Evolutionary conservation across 1,140 invertebrate species (phyloP).

Genomic region (Zaprionus gabonicus): DNA sequence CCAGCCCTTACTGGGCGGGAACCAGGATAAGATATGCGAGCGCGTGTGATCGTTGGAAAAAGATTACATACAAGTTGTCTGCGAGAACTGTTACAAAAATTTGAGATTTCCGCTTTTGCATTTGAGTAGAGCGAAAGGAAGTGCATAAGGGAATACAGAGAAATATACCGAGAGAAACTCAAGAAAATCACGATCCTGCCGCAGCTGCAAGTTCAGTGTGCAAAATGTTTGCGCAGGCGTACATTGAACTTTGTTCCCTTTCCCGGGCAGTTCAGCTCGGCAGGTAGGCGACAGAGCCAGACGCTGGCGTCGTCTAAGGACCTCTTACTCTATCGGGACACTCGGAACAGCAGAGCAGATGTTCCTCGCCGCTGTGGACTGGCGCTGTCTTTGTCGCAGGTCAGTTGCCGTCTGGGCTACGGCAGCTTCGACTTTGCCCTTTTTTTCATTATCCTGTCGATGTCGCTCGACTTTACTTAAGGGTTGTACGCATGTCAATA

Average conservation of each 20-base stretch:
- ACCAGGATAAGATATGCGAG: slow-evolving; percentile 17
- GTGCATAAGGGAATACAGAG: slow-evolving; percentile 45
- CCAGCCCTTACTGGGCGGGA: slow-evolving; percentile 17
- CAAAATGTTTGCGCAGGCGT: slow-evolving; percentile 73
- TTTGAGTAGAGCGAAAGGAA: slow-evolving; percentile 52
- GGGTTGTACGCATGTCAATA: slow-evolving; percentile 58
- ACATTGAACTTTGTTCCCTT: slow-evolving; percentile 65
- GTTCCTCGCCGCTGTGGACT: slow-evolving; percentile 39
- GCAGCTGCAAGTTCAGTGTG: slow-evolving; percentile 59
- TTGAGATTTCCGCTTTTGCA: slow-evolving; percentile 67
- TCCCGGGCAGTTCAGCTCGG: neutral
- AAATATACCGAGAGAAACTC: slow-evolving; percentile 1
- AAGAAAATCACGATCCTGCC: slow-evolving; percentile 55
- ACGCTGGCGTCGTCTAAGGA: slow-evolving; percentile 35
- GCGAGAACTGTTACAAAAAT: slow-evolving; percentile 61
- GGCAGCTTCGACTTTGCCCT: slow-evolving; percentile 24
- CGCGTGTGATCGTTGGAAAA: slow-evolving; percentile 36
- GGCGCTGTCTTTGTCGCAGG: slow-evolving; percentile 71
- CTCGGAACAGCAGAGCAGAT: slow-evolving; percentile 55
- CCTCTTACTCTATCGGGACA: neutral
- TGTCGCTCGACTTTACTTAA: slow-evolving; percentile 36
- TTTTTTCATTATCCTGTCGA: slow-evolving; percentile 51
- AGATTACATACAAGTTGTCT: slow-evolving; percentile 65
- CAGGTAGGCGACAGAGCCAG: slow-evolving; percentile 46
- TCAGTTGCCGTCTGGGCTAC: slow-evolving; percentile 62